Evolutionary conservation across 1,140 invertebrate genomes (phyloP).

Genomic region (Drosophila tani): DNA sequence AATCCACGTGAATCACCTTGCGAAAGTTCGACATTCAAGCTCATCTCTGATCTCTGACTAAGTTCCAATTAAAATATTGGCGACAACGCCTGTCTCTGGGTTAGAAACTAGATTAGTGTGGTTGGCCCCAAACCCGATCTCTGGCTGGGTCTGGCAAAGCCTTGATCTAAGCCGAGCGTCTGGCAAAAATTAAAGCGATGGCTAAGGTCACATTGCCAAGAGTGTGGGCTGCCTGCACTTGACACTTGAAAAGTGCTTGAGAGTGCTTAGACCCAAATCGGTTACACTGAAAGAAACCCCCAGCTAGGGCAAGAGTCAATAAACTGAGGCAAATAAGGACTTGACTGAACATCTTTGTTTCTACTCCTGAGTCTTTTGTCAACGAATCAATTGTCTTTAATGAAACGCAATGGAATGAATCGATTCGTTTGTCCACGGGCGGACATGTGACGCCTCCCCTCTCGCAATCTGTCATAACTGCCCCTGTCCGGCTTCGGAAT

Average conservation of each 20-base stretch:
- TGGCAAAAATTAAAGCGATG: constrained; percentile 7
- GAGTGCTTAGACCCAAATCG: constrained; percentile 20
- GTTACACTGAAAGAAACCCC: constrained; percentile 8
- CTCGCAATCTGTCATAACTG: constrained; percentile 41
- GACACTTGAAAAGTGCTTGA: constrained; percentile 59
- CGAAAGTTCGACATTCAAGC: constrained; percentile 38
- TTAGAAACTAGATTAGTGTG: constrained; percentile 39
- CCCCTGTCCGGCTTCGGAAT: constrained; percentile 40
- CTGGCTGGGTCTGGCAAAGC: constrained; percentile 2
- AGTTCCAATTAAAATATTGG: constrained; percentile 19
- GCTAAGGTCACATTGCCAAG: constrained; percentile 33
- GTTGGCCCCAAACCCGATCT: constrained; percentile 5
- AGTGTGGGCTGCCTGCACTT: constrained; percentile 72
- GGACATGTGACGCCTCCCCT: constrained; percentile 48
- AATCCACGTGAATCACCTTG: constrained; percentile 57
- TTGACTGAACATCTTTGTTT: background rate
- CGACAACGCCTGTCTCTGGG: constrained; percentile 5
- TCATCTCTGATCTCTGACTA: constrained; percentile 31
- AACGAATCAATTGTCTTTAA: constrained; percentile 77
- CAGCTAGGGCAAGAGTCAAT: background rate
- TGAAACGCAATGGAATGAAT: constrained; percentile 80
- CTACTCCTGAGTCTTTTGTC: constrained; percentile 23
- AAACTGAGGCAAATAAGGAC: constrained; percentile 12
- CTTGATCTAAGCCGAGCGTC: too few relatives aligned
- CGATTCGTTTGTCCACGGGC: constrained; percentile 63